Base-by-base conservation (phyloP, 64 coral and sea anemone species). In the Orbicella faveolata region DNA sequence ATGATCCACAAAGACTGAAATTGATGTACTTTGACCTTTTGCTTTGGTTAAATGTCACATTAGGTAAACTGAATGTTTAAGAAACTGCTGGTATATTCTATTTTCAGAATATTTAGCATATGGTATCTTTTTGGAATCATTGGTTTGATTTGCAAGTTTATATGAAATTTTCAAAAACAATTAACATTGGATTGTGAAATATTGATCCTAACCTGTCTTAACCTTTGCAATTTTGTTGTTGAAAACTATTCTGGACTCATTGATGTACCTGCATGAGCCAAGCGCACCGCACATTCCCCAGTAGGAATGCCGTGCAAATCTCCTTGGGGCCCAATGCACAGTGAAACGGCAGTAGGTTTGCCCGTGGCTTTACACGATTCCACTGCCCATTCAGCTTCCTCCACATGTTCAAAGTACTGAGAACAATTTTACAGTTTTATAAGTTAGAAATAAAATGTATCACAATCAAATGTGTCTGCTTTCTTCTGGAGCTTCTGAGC, bases 361-460 rank as follows among this genome's bases (percentile, higher is more conserved):
- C 94, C 97, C 34, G 94, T 99, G 51, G 84, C 92, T 94, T 99
- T 99, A 51, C 91, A 78, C 23, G 95, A 85, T 89, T 99, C 94
- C 83, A 99, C 91, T 57, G 97, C 97, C 97, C 97, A 99, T 74
- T 88, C 97, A 34, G 97, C 97, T 92, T 99, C 97, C 77, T 99
- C 97, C 61, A 95, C 93, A 93, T 99, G 91, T 76, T 96, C 94
- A 94, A 84, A 99, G 83, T 91, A 96, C 97, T 99, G 87, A 93
- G 89, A 88, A 88, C 37, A 74, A 81, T 62, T 64, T 70, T 86
- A 86, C 64, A 73, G 48, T 59, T 48, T 59, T 59, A 59, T 59
- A 59, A 59, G 55, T 59, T 59, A 59, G 11, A 48, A 48, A 48
- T 48, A 6, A 48, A 6, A 48, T 48, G 44, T 48, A 48, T 48